phyloP scores from a whole-genome alignment of 2,797 vertebrate species.

The Thripadectes ignobilis region DNA sequence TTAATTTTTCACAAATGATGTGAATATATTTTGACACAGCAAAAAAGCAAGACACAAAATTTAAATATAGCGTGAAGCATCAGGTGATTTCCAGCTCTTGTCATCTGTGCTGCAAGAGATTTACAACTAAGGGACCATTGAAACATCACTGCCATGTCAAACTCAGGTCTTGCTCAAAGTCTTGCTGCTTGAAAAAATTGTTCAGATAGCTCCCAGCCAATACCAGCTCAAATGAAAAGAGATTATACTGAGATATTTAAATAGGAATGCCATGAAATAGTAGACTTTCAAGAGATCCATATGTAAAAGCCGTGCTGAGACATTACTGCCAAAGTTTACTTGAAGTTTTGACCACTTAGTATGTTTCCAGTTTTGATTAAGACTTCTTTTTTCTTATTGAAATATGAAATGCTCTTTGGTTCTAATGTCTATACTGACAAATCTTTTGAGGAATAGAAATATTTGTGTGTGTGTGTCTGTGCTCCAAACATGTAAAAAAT shows the following conservation, averaged over 20 bases:
- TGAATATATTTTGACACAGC: background rate
- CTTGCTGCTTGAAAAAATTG: background rate
- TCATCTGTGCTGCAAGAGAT: background rate
- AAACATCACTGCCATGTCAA: background rate
- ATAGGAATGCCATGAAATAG: background rate
- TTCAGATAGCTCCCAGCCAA: background rate
- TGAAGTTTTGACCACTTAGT: background rate
- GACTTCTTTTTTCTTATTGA: background rate
- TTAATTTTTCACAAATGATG: background rate
- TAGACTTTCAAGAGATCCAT: background rate
- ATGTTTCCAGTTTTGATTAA: background rate
- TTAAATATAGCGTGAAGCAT: background rate
- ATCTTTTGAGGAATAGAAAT: background rate
- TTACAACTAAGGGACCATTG: background rate
- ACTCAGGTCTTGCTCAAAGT: background rate
- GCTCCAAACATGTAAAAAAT: background rate
- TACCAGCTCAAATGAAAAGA: background rate
- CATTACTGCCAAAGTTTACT: background rate
- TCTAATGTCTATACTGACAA: background rate
- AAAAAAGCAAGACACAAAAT: background rate
- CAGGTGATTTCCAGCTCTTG: background rate
- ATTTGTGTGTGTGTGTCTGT: background rate
- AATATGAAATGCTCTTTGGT: background rate
- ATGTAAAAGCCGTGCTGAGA: background rate
- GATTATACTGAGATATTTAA: background rate